Percentiles rank a stretch among this genome's conserved stretches.
These are phyloP conservation scores for Drosophila nebulosa DNA, from an alignment of 1,140 invertebrate species.

Conservation along the genomic window DNA sequence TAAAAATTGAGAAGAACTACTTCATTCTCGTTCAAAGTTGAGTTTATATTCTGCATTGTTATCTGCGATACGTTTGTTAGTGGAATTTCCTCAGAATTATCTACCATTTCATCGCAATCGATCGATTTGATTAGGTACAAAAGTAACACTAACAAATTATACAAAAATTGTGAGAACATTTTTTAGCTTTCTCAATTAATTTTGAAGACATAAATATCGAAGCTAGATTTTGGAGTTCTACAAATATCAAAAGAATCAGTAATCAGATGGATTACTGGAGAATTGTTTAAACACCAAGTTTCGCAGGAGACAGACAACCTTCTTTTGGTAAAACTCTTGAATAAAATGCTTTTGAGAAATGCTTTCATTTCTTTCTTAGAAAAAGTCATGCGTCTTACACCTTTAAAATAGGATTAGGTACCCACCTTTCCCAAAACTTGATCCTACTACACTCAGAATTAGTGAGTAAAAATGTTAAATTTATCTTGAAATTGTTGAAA, in stretches of 20 bases:
- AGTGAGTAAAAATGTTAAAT: neutral
- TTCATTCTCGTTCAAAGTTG: conserved; percentile 23
- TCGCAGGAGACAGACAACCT: no score
- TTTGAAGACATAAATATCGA: neutral
- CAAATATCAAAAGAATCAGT: no score
- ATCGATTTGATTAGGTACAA: neutral
- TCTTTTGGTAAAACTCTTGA: no score
- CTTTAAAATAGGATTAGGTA: no score
- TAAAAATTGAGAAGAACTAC: conserved; percentile 57
- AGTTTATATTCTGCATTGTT: conserved; percentile 30
- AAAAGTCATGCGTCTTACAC: no score
- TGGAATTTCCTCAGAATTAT: neutral
- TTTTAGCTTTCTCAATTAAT: neutral
- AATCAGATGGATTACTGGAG: no score
- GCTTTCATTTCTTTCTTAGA: no score
- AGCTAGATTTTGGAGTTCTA: neutral
- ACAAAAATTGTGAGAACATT: neutral
- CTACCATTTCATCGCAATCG: neutral
- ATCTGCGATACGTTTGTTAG: conserved; percentile 27
- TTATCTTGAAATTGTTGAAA: neutral
- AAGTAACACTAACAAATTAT: neutral
- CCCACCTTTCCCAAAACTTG: no score
- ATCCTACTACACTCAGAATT: no score
- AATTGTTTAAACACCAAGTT: no score
- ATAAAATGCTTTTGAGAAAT: no score